Percentiles rank a stretch among this genome's conserved stretches.
Conservation (phyloP, 2,888 invertebrate genomes). For the Punctoribates punctum region DNA sequence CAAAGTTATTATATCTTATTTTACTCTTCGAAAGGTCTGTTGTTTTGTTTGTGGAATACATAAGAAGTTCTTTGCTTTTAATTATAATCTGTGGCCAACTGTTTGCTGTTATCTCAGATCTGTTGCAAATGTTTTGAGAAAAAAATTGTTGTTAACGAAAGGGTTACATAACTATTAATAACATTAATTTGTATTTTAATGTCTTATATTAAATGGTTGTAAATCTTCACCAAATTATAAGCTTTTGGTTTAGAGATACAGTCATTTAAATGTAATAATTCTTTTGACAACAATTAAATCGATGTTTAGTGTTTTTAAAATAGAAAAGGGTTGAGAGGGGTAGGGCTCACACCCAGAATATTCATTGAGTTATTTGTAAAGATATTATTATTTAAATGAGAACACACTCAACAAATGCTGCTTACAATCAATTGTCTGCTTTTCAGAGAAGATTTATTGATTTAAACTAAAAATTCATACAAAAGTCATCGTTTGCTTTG, state of each 20-base stretch:
- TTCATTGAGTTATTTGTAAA: background rate
- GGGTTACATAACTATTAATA: conserved; percentile 11
- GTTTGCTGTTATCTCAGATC: background rate
- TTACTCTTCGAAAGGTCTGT: background rate
- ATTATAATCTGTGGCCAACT: background rate
- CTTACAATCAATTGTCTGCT: background rate
- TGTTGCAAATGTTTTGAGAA: background rate
- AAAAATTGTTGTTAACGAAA: background rate
- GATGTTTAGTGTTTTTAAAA: background rate
- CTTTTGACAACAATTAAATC: background rate
- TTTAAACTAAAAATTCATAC: conserved; percentile 18
- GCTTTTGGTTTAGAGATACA: background rate
- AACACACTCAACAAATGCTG: background rate
- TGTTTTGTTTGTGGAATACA: background rate
- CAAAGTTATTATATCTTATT: background rate
- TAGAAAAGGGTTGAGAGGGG: background rate
- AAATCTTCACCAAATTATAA: conserved; percentile 20
- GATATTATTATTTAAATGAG: conserved; percentile 8
- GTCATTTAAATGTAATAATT: background rate
- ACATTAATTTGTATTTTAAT: background rate
- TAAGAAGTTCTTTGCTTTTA: background rate
- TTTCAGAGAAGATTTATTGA: conserved; percentile 5
- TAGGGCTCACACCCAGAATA: conserved; percentile 12
- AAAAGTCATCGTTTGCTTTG: background rate
- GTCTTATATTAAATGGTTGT: background rate